Evolutionary conservation across 2,113 vertebrate species (phyloP), one percentile per base, ranked within the genome.

Genomic region (Tautogolabrus adspersus): DNA sequence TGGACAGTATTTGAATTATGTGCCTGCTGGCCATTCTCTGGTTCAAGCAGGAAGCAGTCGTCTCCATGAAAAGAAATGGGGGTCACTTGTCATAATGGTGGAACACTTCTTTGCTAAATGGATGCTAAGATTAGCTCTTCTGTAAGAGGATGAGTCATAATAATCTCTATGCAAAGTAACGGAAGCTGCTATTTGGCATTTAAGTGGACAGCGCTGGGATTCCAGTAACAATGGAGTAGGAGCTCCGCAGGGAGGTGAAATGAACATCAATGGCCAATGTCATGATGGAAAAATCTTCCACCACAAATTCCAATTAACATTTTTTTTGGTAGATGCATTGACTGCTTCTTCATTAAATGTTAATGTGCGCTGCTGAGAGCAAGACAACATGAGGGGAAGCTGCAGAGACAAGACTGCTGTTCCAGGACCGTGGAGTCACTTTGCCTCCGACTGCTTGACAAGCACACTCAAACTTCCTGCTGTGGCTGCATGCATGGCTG

Each of bases 1-100:
- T 69, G 85, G 90, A 81, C 86, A 79, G 70, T 63, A 59, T 90
- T 82, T 90, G 85, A 90, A 90, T 90, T 78, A 88, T 89, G 85
- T 91, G 88, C 89, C 88, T 62, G 78, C 66, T 5, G 79, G 87
- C 87, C 79, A 72, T 87, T 88, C 81, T 91, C 78, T 54, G 85
- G 84, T 89, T 80, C 81, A 74, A 68, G 82, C 79, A 83, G 78
- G 82, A 90, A 84, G 83, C 75, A 75, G 74, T 81, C 56, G 47
- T 82, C 73, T 81, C 82, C 76, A 67, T 84, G 79, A 86, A 87
- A 88, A 87, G 81, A 88, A 84, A 91, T 84, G 60, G 82, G 78
- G 90, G 89, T 89, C 86, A 88, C 87, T 87, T 89, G 89, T 83
- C 80, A 90, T 87, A 85, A 87, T 84, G 81, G 89, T 76, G 82